Percentiles rank a stretch among this genome's conserved stretches.
These are phyloP conservation scores for Catotricha subobsoleta DNA, from an alignment of 2,888 invertebrate genomes.

Conservation along the genomic window DNA sequence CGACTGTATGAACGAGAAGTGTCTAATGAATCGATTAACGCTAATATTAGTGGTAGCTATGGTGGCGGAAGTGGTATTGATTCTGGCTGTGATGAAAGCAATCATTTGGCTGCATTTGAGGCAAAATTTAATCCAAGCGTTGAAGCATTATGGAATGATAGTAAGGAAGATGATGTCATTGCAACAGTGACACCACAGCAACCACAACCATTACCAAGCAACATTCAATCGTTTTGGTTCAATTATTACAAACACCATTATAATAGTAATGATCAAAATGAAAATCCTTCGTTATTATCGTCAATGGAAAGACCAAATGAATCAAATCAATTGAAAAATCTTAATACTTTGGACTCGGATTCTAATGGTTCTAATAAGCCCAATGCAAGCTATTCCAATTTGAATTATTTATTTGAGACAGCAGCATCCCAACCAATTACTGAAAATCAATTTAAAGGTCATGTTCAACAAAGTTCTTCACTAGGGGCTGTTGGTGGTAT, in stretches of 20 bases:
- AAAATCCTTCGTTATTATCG: neutral
- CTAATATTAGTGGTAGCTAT: neutral
- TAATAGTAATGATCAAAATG: neutral
- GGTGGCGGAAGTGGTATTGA: neutral
- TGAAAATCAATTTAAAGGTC: too few species aligned
- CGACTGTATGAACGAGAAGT: constrained; percentile 16
- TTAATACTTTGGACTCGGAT: too few species aligned
- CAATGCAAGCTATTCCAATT: neutral
- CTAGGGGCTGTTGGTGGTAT: constrained; percentile 25
- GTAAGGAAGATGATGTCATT: constrained; percentile 24
- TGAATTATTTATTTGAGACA: neutral
- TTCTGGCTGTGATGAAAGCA: constrained; percentile 11
- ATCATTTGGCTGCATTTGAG: constrained; percentile 20
- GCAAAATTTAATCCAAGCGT: constrained; percentile 49
- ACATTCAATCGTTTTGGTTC: constrained; percentile 17
- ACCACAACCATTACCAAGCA: constrained; percentile 1
- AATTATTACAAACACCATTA: constrained; percentile 20
- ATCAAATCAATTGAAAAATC: neutral
- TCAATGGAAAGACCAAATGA: neutral
- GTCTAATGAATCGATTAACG: constrained; percentile 11
- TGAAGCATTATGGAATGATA: constrained; percentile 44
- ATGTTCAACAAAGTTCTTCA: constrained; percentile 18
- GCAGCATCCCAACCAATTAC: neutral
- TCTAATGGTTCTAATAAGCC: too few species aligned
- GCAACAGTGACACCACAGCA: neutral